Evolutionary conservation across 2,888 invertebrate species (phyloP).

Genomic region (Urechis unicinctus): DNA sequence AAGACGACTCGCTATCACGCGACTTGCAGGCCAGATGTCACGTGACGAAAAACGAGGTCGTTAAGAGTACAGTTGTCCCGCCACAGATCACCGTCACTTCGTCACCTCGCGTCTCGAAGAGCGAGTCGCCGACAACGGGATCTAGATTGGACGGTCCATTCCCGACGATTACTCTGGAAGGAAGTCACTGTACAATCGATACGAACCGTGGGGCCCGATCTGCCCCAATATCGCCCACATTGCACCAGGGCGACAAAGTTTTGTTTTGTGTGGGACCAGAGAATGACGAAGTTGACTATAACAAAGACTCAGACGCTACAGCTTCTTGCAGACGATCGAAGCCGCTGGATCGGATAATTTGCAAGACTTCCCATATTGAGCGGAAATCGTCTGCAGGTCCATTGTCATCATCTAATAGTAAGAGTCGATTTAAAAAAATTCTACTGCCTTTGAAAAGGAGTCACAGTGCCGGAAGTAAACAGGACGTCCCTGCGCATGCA

Average conservation of each 20-base stretch:
- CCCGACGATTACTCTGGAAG: background rate
- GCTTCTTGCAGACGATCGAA: too few species aligned
- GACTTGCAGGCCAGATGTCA: background rate
- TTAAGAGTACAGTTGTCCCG: background rate
- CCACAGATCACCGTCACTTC: too few species aligned
- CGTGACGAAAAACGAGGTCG: background rate
- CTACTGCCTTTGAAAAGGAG: conserved; percentile 28
- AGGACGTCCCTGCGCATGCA: conserved; percentile 47
- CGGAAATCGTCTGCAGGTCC: background rate
- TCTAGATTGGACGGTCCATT: background rate
- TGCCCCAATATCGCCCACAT: too few species aligned
- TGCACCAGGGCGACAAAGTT: too few species aligned
- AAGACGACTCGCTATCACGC: background rate
- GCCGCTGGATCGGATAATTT: too few species aligned
- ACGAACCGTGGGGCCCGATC: too few species aligned
- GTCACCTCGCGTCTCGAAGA: background rate
- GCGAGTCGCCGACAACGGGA: background rate
- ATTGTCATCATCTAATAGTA: background rate
- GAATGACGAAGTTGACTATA: background rate
- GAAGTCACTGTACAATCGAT: too few species aligned
- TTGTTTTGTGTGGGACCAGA: background rate
- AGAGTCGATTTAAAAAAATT: conserved; percentile 15
- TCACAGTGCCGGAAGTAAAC: conserved; percentile 55
- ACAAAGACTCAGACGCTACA: too few species aligned
- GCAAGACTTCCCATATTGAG: background rate